Percentiles rank a stretch among this genome's conserved stretches.
phyloP scores from a whole-genome alignment of 1,140 invertebrate genomes.

The Drosophila teissieri region DNA sequence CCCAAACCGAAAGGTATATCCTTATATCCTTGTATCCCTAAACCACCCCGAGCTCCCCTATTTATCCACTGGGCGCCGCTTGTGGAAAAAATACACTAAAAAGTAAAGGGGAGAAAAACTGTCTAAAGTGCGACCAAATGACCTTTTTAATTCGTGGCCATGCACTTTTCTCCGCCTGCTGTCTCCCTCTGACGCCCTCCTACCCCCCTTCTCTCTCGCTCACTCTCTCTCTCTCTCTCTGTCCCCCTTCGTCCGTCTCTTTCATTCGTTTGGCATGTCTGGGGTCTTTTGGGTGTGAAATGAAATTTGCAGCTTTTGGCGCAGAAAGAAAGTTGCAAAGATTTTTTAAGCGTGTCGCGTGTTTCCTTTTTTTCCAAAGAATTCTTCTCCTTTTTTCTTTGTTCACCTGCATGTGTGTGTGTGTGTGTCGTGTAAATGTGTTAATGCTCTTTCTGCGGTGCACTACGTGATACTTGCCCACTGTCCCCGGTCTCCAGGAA shows the following conservation, averaged over 20 bases:
- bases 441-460: conserved; percentile 67
- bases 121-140: conserved; percentile 77
- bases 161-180: conserved; percentile 59
- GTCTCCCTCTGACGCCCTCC: background rate
- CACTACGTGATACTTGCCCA: conserved; percentile 67
- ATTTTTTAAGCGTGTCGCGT: conserved; percentile 77
- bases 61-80: background rate
- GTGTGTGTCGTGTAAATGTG: conserved; percentile 53
- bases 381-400: conserved; percentile 16
- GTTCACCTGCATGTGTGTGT: conserved; percentile 8
- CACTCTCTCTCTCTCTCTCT: conserved; percentile 1
- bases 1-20: conserved; percentile 12
- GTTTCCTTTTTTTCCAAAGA: conserved; percentile 20
- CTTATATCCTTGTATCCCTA: background rate
- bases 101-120: conserved; percentile 18
- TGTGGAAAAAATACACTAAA: conserved; percentile 7
- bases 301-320: conserved; percentile 78
- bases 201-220: background rate
- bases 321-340: conserved; percentile 79
- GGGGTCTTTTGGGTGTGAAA: conserved; percentile 66
- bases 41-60: background rate
- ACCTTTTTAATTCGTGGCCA: conserved; percentile 82
- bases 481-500: background rate
- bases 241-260: background rate
- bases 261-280: conserved; percentile 33